Evolutionary conservation across 2,113 vertebrate genomes (phyloP).

Genomic region (Dunckerocampus dactyliophorus): DNA sequence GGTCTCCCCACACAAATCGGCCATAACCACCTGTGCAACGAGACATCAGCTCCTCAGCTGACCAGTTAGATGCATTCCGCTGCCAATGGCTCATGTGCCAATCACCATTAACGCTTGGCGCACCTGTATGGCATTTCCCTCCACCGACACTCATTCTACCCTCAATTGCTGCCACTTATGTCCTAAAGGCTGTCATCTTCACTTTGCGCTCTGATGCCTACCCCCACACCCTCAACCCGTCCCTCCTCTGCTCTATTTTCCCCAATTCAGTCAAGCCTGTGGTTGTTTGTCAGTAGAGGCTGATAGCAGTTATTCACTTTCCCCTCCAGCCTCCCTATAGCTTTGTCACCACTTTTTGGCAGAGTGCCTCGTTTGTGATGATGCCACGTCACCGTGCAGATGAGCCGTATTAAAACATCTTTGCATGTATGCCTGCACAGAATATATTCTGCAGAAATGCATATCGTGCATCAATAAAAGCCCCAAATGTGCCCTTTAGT

Average conservation of each 20-base stretch:
- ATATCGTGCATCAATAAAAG: slow-evolving; percentile 9
- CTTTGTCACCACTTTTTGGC: slow-evolving; percentile 53
- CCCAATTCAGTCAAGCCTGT: slow-evolving; percentile 66
- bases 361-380: slow-evolving; percentile 8
- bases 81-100: slow-evolving; percentile 48
- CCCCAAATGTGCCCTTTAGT: slow-evolving; percentile 16
- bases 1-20: not conserved
- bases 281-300: slow-evolving; percentile 64
- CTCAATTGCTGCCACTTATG: slow-evolving; percentile 66
- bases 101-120: slow-evolving; percentile 56
- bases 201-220: slow-evolving; percentile 63
- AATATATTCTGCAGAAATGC: not conserved
- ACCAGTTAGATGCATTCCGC: slow-evolving; percentile 31
- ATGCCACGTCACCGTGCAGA: slow-evolving; percentile 1
- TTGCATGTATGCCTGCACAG: not conserved
- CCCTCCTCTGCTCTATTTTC: slow-evolving; percentile 55
- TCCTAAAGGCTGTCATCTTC: slow-evolving; percentile 65
- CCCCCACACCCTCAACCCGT: slow-evolving; percentile 32
- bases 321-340: slow-evolving; percentile 55
- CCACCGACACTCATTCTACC: slow-evolving; percentile 58
- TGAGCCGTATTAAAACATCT: slow-evolving; percentile 1
- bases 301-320: slow-evolving; percentile 63
- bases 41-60: slow-evolving; percentile 40
- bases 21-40: not conserved
- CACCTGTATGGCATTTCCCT: slow-evolving; percentile 45